These are phyloP conservation scores for Drosophila prostipennis DNA, from an alignment of 2,888 invertebrate species.

Conservation along the genomic window DNA sequence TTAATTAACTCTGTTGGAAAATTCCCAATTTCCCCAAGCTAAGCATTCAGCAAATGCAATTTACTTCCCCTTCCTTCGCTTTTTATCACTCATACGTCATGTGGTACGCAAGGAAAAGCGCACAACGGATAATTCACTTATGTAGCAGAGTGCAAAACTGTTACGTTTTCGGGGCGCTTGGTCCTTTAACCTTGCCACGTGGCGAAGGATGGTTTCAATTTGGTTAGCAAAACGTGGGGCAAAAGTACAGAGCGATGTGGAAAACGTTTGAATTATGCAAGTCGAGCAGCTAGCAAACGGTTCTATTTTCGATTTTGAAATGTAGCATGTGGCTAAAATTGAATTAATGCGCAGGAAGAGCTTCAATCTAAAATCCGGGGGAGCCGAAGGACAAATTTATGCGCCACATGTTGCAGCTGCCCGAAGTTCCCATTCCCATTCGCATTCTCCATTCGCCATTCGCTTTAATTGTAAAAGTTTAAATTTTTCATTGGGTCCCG, in stretches of 20 bases:
- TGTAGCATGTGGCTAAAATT: conserved; percentile 46
- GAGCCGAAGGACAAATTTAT: conserved; percentile 27
- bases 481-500: conserved; percentile 55
- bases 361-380: conserved; percentile 33
- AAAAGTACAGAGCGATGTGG: conserved; percentile 1
- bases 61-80: conserved; percentile 4
- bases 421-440: conserved; percentile 2
- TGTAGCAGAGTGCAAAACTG: conserved; percentile 25
- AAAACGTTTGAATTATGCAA: conserved; percentile 33
- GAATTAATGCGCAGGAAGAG: conserved; percentile 41
- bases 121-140: conserved; percentile 56
- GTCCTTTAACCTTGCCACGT: conserved; percentile 30
- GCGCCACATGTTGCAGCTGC: conserved; percentile 38
- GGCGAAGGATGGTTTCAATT: conserved; percentile 27
- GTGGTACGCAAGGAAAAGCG: conserved; percentile 33
- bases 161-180: conserved; percentile 10
- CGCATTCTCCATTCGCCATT: conserved; percentile 1
- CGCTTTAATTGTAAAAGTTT: conserved; percentile 53
- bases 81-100: conserved; percentile 56
- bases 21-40: conserved; percentile 10
- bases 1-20: conserved; percentile 25
- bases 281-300: conserved; percentile 4
- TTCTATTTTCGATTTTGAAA: conserved; percentile 23
- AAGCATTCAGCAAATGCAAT: conserved; percentile 31
- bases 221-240: conserved; percentile 1